phyloP scores from a whole-genome alignment of 2,113 vertebrate genomes.

The Hydrolagus affinis region DNA sequence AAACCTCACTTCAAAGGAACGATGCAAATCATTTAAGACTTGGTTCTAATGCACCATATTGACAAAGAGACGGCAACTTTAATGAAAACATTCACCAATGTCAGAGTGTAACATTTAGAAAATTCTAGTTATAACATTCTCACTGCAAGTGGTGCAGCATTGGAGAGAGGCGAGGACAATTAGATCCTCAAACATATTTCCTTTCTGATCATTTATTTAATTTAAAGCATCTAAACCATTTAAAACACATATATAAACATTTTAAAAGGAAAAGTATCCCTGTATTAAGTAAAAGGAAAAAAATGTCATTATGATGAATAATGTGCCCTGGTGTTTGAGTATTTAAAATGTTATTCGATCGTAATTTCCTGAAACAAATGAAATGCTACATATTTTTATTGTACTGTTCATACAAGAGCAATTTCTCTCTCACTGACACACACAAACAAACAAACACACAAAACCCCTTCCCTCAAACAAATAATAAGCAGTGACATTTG shows the following conservation, averaged over 20 bases:
- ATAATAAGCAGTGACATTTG: neutral
- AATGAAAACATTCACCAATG: neutral
- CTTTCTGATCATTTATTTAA: too few species aligned
- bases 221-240: too few species aligned
- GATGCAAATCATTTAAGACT: conserved; percentile 20
- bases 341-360: neutral
- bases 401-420: neutral
- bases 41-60: neutral
- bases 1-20: neutral
- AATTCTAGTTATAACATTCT: neutral
- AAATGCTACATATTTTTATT: neutral
- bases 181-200: neutral
- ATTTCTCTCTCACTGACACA: neutral
- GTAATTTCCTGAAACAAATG: neutral
- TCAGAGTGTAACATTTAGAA: conserved; percentile 8
- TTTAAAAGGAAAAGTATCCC: neutral
- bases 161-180: neutral
- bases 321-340: neutral
- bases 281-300: conserved; percentile 2
- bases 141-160: neutral
- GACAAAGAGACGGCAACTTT: neutral
- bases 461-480: neutral
- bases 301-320: neutral
- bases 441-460: neutral
- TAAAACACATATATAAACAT: too few species aligned